Conservation (phyloP, 1,140 invertebrate species). For the Heterodera schachtii region DNA sequence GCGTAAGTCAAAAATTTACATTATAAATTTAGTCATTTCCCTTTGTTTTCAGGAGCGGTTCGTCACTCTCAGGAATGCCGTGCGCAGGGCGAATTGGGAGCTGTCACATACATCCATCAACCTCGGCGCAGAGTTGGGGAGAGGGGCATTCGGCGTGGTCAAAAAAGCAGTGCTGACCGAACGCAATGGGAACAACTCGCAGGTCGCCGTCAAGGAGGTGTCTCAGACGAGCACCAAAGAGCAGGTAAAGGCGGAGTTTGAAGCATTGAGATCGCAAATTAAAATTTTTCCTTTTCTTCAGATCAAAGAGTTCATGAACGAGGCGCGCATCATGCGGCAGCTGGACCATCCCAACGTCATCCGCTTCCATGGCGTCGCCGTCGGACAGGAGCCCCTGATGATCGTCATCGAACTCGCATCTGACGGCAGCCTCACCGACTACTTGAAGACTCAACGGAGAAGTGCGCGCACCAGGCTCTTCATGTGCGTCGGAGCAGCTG, state of each 20-base stretch:
- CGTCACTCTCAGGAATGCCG: not conserved
- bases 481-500: slow-evolving; percentile 37
- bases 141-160: slow-evolving; percentile 13
- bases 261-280: not conserved
- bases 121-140: not conserved
- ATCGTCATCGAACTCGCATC: slow-evolving; percentile 42
- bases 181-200: not conserved
- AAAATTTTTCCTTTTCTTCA: not conserved
- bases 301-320: slow-evolving; percentile 45
- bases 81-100: not conserved
- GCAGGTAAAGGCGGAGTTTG: not conserved
- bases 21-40: not conserved
- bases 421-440: slow-evolving; percentile 30
- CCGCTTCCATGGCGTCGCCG: slow-evolving; percentile 44
- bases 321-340: slow-evolving; percentile 46
- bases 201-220: slow-evolving; percentile 5
- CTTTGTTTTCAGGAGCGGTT: not conserved
- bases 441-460: slow-evolving; percentile 1
- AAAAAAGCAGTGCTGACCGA: not conserved
- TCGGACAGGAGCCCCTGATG: slow-evolving; percentile 42
- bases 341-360: slow-evolving; percentile 45
- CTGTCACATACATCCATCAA: not conserved
- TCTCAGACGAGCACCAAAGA: not conserved
- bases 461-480: slow-evolving; percentile 13
- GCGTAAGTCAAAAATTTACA: not conserved